These are phyloP conservation scores for Neolamprologus sp. DNA, from an alignment of 2,113 vertebrate genomes.

Conservation along the genomic window DNA sequence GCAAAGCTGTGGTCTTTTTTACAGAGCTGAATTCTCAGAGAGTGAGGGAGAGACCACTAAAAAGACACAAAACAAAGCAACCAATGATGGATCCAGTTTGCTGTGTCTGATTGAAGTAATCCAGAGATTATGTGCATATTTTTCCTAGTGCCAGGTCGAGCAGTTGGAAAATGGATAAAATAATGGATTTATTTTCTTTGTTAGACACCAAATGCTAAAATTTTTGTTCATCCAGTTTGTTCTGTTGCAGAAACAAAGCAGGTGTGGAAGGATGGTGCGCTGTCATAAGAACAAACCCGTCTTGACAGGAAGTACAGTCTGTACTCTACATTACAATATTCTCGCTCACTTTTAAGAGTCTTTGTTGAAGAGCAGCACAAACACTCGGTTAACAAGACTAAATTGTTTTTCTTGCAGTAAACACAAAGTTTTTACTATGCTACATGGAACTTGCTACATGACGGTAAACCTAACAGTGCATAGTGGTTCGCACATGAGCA, in stretches of 20 bases:
- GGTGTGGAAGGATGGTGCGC: not conserved
- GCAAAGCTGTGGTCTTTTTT: not conserved
- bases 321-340: not conserved
- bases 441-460: not conserved
- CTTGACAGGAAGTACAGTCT: not conserved
- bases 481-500: not conserved
- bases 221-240: not conserved
- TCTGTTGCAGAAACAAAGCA: not conserved
- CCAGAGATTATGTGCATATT: not conserved
- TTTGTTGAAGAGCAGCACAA: not conserved
- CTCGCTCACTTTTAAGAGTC: not conserved
- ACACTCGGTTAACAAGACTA: not conserved
- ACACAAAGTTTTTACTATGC: not conserved
- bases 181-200: not conserved
- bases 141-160: not conserved
- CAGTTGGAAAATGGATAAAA: not conserved
- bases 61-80: not conserved
- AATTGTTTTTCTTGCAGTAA: not conserved
- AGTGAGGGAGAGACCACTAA: not conserved
- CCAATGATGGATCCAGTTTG: not conserved
- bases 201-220: not conserved
- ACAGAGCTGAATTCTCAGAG: not conserved
- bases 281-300: not conserved
- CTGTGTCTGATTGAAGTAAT: not conserved
- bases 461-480: not conserved